phyloP scores from a whole-genome alignment of 2,797 vertebrate genomes.

The Eupleurogrammus muticus region DNA sequence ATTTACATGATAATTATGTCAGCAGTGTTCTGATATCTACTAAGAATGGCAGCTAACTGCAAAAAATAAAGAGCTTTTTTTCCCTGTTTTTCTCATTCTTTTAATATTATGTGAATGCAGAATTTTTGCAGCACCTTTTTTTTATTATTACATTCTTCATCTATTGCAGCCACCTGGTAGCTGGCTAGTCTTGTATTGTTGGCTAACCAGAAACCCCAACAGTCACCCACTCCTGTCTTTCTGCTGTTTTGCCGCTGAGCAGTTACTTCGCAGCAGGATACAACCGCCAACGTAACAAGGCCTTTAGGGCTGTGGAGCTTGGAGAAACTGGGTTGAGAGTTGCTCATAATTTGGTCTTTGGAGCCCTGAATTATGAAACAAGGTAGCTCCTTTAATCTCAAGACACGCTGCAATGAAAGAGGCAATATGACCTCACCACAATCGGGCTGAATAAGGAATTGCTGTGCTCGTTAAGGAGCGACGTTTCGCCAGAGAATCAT shows the following conservation, averaged over 20 bases:
- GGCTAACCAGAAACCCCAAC: conserved; percentile 29
- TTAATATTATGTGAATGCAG: too few relatives aligned
- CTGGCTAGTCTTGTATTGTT: conserved; percentile 19
- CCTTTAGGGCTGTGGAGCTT: conserved; percentile 59
- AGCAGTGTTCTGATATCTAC: too few relatives aligned
- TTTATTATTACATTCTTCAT: conserved; percentile 13
- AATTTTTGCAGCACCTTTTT: too few relatives aligned
- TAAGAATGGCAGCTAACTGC: too few relatives aligned
- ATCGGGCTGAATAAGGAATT: conserved; percentile 27
- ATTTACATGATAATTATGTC: too few relatives aligned
- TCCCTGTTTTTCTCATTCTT: too few relatives aligned
- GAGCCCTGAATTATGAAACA: conserved; percentile 52
- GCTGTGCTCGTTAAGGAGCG: conserved; percentile 37
- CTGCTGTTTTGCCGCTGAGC: conserved; percentile 33
- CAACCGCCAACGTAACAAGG: conserved; percentile 37
- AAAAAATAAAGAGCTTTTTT: too few relatives aligned
- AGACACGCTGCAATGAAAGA: conserved; percentile 10
- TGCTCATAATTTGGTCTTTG: conserved; percentile 61
- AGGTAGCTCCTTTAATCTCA: conserved; percentile 39
- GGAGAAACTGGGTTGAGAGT: conserved; percentile 65
- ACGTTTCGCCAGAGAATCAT: conserved; percentile 16
- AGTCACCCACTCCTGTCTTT: conserved; percentile 10
- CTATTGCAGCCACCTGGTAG: conserved; percentile 6
- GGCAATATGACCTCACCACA: conserved; percentile 8
- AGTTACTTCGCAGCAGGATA: conserved; percentile 36